Percentiles rank a stretch among this genome's conserved stretches.
Evolutionary conservation across 2,888 invertebrate genomes (phyloP).

Genomic region (Sinopyrophorus schimmeli): DNA sequence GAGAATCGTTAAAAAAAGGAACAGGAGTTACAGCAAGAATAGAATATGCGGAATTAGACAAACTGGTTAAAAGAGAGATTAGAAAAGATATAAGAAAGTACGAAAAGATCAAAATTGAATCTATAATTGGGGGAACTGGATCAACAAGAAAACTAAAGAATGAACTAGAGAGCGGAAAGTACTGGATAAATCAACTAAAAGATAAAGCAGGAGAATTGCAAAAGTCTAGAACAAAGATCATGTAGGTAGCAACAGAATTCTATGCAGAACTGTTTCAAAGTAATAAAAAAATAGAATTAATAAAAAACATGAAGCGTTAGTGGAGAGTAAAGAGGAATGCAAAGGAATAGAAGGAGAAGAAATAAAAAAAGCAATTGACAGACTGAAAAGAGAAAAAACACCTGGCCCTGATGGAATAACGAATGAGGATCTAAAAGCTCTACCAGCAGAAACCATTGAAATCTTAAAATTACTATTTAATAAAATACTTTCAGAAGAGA

Average conservation of each 20-base stretch:
- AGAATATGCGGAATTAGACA: conserved; percentile 5
- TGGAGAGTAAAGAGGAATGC: conserved; percentile 6
- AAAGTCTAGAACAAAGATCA: conserved; percentile 9
- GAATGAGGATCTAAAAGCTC: conserved; percentile 5
- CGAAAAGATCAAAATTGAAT: conserved; percentile 4
- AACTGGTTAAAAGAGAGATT: too few species aligned
- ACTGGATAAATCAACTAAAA: conserved; percentile 9
- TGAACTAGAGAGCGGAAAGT: conserved; percentile 3
- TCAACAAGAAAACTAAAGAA: conserved; percentile 6
- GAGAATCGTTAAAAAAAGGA: conserved; percentile 9
- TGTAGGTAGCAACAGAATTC: conserved; percentile 7
- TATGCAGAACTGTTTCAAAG: too few species aligned
- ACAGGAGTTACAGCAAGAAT: conserved; percentile 2
- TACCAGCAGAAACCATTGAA: conserved; percentile 5
- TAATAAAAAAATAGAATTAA: too few species aligned
- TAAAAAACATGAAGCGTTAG: conserved; percentile 3
- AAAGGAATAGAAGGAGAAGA: conserved; percentile 7
- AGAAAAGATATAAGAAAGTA: conserved; percentile 8
- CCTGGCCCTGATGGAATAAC: conserved; percentile 6
- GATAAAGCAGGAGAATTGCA: conserved; percentile 6
- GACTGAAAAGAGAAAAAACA: conserved; percentile 5
- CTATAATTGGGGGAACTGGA: conserved; percentile 5
- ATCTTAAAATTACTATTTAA: not conserved
- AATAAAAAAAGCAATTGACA: conserved; percentile 3
- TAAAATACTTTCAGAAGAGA: conserved; percentile 2